phyloP scores from a whole-genome alignment of 2,113 vertebrate genomes.

The Tetrax tetrax region DNA sequence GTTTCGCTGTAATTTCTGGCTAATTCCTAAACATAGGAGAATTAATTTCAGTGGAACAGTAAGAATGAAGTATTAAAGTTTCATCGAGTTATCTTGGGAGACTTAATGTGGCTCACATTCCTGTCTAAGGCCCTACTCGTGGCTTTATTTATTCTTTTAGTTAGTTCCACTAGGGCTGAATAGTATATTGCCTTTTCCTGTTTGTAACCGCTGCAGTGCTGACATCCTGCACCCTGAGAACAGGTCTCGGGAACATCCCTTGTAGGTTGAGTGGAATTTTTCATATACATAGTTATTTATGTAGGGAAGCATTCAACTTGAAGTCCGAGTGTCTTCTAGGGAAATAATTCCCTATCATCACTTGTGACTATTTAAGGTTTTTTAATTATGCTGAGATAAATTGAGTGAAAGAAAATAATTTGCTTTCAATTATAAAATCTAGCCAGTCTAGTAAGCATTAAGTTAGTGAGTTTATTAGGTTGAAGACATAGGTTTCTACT shows the following conservation, averaged over 20 bases:
- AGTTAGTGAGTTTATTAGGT: constrained; percentile 10
- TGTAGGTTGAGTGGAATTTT: neutral
- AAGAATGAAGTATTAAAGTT: neutral
- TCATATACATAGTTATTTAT: neutral
- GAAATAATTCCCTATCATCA: neutral
- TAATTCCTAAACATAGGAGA: constrained; percentile 4
- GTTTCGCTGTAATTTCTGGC: neutral
- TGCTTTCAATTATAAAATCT: constrained; percentile 20
- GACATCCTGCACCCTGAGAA: neutral
- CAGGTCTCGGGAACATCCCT: neutral
- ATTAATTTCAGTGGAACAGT: neutral
- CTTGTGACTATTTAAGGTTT: neutral
- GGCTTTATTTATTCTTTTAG: neutral
- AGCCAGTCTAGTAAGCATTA: neutral
- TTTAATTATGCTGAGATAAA: constrained; percentile 47
- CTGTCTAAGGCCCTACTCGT: neutral
- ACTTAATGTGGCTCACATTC: neutral
- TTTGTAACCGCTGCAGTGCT: neutral
- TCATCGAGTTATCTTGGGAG: neutral
- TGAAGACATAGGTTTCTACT: neutral
- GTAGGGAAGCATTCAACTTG: neutral
- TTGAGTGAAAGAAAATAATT: constrained; percentile 34
- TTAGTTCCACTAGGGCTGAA: neutral
- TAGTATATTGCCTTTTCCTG: neutral
- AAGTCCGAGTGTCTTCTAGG: neutral